phyloP scores from a whole-genome alignment of 2,797 vertebrate genomes.

The Anguilla obscura region DNA sequence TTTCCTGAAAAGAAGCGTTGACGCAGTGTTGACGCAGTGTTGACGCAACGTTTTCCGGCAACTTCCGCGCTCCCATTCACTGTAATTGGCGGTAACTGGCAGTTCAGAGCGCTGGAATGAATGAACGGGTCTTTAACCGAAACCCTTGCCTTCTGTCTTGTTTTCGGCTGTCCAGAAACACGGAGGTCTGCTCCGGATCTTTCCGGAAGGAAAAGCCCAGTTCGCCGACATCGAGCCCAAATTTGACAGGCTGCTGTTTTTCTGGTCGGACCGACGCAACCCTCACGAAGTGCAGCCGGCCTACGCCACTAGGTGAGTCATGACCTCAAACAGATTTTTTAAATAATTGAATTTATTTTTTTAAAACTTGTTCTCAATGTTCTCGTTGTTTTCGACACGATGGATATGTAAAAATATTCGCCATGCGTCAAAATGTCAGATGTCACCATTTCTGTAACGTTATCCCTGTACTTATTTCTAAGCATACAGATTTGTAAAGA shows the following conservation, averaged over 20 bases:
- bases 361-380: not conserved
- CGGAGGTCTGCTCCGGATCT: conserved; percentile 95
- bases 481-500: not conserved
- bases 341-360: not conserved
- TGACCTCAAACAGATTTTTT: not conserved
- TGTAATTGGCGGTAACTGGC: not conserved
- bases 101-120: not conserved
- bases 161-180: conserved; percentile 69
- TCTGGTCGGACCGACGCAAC: conserved; percentile 98
- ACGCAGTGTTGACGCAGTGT: not conserved
- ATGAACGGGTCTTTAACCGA: not conserved
- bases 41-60: not conserved
- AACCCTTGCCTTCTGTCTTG: conserved; percentile 35
- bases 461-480: not conserved
- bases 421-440: not conserved
- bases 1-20: not conserved
- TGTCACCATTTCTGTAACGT: not conserved
- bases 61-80: too few species aligned
- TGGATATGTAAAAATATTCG: not conserved
- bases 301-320: conserved; percentile 86
- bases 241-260: conserved; percentile 95
- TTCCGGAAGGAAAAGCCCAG: conserved; percentile 95
- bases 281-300: conserved; percentile 98
- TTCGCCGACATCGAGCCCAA: conserved; percentile 97
- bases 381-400: not conserved